A percentile compares a stretch with the other conserved stretches of the same genome.
Conservation (phyloP, 2,797 vertebrate species). For the Fistularia commersonii region DNA sequence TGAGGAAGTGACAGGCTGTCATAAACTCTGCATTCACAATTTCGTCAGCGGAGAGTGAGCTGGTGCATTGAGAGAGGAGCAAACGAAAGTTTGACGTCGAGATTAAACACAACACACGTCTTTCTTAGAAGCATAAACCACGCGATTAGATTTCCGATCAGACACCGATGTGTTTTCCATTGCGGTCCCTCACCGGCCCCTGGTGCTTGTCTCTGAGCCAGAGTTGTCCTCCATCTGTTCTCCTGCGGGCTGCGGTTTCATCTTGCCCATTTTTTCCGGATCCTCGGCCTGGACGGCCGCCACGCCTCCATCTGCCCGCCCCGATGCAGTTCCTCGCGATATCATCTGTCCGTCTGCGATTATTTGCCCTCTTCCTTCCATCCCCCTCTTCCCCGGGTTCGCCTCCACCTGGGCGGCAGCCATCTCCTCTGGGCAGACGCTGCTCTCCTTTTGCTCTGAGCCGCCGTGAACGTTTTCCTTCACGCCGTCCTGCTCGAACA, state of each 20-base stretch:
- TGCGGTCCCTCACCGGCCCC: conserved; percentile 52
- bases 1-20: conserved; percentile 80
- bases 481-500: conserved; percentile 58
- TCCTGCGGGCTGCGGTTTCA: conserved; percentile 29
- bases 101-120: not conserved
- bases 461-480: conserved; percentile 50
- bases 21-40: conserved; percentile 82
- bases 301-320: conserved; percentile 41
- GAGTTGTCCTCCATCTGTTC: conserved; percentile 53
- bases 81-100: not conserved
- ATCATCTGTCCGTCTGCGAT: conserved; percentile 32
- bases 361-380: conserved; percentile 7
- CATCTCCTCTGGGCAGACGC: conserved; percentile 22
- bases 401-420: conserved; percentile 40
- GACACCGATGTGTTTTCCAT: conserved; percentile 1
- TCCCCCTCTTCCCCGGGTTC: conserved; percentile 17
- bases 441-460: conserved; percentile 21
- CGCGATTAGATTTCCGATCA: too few species aligned
- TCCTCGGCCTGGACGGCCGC: conserved; percentile 26
- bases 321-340: conserved; percentile 22
- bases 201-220: conserved; percentile 30
- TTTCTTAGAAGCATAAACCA: conserved; percentile 4
- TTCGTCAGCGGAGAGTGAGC: conserved; percentile 59
- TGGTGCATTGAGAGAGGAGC: not conserved
- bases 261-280: conserved; percentile 36